A percentile compares a stretch with the other conserved stretches of the same genome.
These are phyloP conservation scores for Anolis sagrei DNA, from an alignment of 2,113 vertebrate genomes.

Conservation along the genomic window DNA sequence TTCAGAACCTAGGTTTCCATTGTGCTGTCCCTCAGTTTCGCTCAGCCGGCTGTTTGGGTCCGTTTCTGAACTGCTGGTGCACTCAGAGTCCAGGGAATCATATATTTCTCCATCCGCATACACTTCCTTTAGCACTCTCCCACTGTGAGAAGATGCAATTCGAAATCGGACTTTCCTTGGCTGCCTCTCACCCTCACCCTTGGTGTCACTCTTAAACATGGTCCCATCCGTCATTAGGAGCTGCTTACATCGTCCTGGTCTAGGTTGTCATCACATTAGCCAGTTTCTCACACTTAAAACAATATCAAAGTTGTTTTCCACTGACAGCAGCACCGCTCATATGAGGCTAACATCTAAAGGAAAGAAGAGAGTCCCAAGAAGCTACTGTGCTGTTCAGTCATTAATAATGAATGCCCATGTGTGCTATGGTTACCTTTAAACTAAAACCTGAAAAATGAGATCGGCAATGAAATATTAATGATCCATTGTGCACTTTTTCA, in stretches of 20 bases:
- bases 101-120: slow-evolving; percentile 86
- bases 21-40: slow-evolving; percentile 79
- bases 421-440: slow-evolving; percentile 95
- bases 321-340: slow-evolving; percentile 64
- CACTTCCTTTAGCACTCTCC: slow-evolving; percentile 93
- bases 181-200: slow-evolving; percentile 75
- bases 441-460: slow-evolving; percentile 88
- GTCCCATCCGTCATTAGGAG: slow-evolving; percentile 75
- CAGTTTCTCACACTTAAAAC: slow-evolving; percentile 68
- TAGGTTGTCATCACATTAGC: slow-evolving; percentile 45
- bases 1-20: slow-evolving; percentile 81
- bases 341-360: slow-evolving; percentile 70
- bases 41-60: slow-evolving; percentile 83
- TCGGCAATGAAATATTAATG: slow-evolving; percentile 85
- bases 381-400: slow-evolving; percentile 64
- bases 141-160: slow-evolving; percentile 92
- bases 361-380: slow-evolving; percentile 77
- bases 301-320: slow-evolving; percentile 62
- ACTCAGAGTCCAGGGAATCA: slow-evolving; percentile 91
- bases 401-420: slow-evolving; percentile 90
- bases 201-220: slow-evolving; percentile 71
- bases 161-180: slow-evolving; percentile 93
- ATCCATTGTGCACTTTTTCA: slow-evolving; percentile 68
- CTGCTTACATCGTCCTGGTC: slow-evolving; percentile 80
- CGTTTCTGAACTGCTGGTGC: slow-evolving; percentile 85